Evolutionary conservation across 2,888 invertebrate species (phyloP), one percentile per base, ranked within the genome.

Genomic region (Rhaphigaster nebulosa): DNA sequence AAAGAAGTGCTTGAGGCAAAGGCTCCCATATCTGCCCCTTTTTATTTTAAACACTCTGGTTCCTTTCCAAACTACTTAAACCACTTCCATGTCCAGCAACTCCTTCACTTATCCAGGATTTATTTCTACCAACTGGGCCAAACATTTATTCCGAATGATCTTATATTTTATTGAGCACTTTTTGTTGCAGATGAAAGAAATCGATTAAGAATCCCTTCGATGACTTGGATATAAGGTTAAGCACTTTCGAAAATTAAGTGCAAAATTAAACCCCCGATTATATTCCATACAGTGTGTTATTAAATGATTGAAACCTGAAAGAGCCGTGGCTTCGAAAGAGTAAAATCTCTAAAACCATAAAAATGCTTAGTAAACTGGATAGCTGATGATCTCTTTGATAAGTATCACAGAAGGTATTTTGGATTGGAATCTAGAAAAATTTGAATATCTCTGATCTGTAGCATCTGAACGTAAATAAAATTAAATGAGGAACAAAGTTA

Each of bases 11-110:
- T 84, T 18, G 26, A 84, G 84, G 84, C 84, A 84, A 84, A 84
- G 45, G 45, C 84, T 45, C n/a, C 45, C 45, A 84, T 84, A 84
- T 84, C 84, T 84, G 84, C 84, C n/a, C 45, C 38, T 38, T 84
- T 84, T 84, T 84, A 84, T 84, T 84, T 84, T 84, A 84, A 84
- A 84, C 84, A 84, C 84, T 84, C 45, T 45, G 84, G 84, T 84
- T 50, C 84, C 45, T 84, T 84, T 84, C 45, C 84, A 84, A 84
- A 84, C 84, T 84, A 84, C 84, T 84, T 84, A 84, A 84, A 50
- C 84, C 45, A 84, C 84, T 84, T 84, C 84, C 84, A 84, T 45
- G 26, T 50, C 84, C 45, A 84, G 84, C 45, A 50, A n/a, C 45
- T 84, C 20, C 84, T 29, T 12, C 80, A 80, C 41, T n/a, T 84